Conservation (phyloP, 2,888 invertebrate species). For the Pollenia amentaria region DNA sequence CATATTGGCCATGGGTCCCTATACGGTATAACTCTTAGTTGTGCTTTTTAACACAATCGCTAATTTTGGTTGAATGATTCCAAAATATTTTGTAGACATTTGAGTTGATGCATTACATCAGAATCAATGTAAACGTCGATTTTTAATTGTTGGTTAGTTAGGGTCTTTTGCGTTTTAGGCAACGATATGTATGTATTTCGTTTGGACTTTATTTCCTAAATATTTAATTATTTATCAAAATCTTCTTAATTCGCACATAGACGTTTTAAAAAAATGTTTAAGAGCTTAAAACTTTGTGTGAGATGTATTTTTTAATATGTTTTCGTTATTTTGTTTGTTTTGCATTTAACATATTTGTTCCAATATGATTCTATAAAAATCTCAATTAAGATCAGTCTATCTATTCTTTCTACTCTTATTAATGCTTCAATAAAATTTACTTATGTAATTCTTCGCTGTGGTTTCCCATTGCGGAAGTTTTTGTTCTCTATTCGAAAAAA, state of each 20-base stretch:
- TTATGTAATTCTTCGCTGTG: constrained; percentile 13
- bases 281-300: not conserved
- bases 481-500: not conserved
- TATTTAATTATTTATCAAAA: not conserved
- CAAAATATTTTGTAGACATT: no score
- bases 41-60: no score
- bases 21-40: no score
- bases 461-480: constrained; percentile 51
- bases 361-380: not conserved
- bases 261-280: not conserved
- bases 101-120: no score
- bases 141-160: no score
- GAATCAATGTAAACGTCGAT: no score
- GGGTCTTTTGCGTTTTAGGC: no score
- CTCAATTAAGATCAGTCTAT: not conserved
- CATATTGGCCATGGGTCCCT: no score
- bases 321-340: not conserved
- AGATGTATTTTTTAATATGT: not conserved
- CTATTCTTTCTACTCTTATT: constrained; percentile 5
- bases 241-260: no score
- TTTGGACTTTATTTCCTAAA: no score
- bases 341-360: not conserved
- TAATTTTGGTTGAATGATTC: no score
- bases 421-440: constrained; percentile 30
- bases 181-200: no score